A percentile compares a stretch with the other conserved stretches of the same genome.
Conservation (phyloP, 1,140 invertebrate genomes). For the Eriosoma lanigerum region DNA sequence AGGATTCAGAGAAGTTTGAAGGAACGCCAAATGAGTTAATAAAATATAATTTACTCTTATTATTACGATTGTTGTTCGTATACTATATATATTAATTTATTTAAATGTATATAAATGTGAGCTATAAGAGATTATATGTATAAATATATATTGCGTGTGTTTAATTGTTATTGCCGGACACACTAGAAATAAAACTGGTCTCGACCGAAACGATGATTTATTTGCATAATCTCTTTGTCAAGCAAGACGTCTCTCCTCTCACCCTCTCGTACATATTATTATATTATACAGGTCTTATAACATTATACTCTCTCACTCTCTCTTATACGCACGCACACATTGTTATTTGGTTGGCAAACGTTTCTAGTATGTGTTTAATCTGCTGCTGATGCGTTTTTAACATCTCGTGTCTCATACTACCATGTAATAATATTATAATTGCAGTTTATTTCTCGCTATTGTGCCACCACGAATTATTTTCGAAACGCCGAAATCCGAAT, state of each 20-base stretch:
- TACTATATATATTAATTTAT: slow-evolving; percentile 16
- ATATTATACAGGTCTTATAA: neutral
- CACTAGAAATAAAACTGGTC: slow-evolving; percentile 40
- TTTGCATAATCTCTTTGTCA: slow-evolving; percentile 40
- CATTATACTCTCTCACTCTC: neutral
- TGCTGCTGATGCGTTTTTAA: neutral
- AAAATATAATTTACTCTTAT: slow-evolving; percentile 41
- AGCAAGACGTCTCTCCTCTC: neutral
- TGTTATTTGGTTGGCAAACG: slow-evolving; percentile 26
- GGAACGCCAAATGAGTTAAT: slow-evolving; percentile 44
- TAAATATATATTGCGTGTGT: slow-evolving; percentile 19
- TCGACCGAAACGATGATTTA: slow-evolving; percentile 45
- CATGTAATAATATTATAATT: slow-evolving; percentile 7
- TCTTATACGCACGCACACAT: neutral
- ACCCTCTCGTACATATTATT: neutral
- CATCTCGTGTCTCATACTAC: neutral
- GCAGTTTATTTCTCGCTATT: neutral
- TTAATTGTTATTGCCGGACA: slow-evolving; percentile 42
- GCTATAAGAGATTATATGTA: slow-evolving; percentile 4
- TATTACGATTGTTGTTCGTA: slow-evolving; percentile 33
- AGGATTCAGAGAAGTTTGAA: slow-evolving; percentile 34
- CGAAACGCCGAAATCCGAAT: neutral
- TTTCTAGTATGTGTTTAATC: slow-evolving; percentile 4
- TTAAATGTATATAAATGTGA: slow-evolving; percentile 3
- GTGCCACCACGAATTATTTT: neutral